These are phyloP conservation scores for Folsomia candida DNA, from an alignment of 2,888 invertebrate species.

Conservation along the genomic window DNA sequence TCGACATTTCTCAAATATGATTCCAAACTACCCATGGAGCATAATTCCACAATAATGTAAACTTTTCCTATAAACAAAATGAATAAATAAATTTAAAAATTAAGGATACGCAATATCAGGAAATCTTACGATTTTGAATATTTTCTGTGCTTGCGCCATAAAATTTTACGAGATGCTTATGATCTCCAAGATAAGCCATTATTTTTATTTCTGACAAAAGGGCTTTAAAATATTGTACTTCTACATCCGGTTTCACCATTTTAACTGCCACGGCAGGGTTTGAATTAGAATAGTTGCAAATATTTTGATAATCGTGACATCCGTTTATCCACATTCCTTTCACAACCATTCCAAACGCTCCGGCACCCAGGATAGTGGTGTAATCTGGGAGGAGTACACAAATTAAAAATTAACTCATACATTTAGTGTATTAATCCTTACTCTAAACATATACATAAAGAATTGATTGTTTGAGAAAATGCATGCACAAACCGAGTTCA, in stretches of 20 bases:
- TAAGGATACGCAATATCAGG: too few relatives aligned
- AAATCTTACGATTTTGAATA: not conserved
- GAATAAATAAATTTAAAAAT: not conserved
- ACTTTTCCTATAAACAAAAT: too few relatives aligned
- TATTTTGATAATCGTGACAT: not conserved
- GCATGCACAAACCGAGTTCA: too few relatives aligned
- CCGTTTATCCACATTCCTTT: not conserved
- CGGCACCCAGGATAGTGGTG: not conserved
- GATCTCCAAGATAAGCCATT: not conserved
- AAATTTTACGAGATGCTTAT: not conserved
- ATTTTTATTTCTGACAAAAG: not conserved
- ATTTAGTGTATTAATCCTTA: too few relatives aligned
- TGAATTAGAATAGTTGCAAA: not conserved
- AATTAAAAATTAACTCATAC: not conserved
- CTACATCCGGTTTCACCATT: not conserved
- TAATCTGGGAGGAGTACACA: slow-evolving; percentile 2
- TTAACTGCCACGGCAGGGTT: not conserved
- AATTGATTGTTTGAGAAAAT: not conserved
- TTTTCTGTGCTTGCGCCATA: not conserved
- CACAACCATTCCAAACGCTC: not conserved
- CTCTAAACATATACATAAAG: not conserved
- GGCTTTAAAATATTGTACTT: slow-evolving; percentile 2
- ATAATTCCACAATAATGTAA: not conserved
- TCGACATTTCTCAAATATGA: not conserved
- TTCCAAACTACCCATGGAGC: not conserved